Conservation (phyloP, 2,113 vertebrate genomes). For the Lepus timidus region DNA sequence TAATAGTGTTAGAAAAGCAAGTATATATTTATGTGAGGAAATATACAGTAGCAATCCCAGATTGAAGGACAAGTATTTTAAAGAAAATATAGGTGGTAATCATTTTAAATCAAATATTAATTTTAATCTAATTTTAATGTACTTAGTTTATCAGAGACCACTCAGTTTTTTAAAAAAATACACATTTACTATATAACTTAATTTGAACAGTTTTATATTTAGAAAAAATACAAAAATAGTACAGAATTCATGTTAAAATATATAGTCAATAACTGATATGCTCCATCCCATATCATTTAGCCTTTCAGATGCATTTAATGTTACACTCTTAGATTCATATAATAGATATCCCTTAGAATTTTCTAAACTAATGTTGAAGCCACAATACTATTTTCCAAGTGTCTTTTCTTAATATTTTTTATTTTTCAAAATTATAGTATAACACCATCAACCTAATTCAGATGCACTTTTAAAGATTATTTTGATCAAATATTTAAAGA, state of each 20-base stretch:
- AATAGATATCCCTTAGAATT: not conserved
- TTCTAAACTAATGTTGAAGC: not conserved
- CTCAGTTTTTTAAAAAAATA: not conserved
- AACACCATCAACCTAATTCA: not conserved
- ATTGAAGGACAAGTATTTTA: not conserved
- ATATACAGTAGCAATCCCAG: not conserved
- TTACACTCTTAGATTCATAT: not conserved
- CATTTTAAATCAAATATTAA: not conserved
- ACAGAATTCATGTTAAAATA: not conserved
- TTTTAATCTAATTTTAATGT: not conserved
- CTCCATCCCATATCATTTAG: not conserved
- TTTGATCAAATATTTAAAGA: conserved; percentile 39
- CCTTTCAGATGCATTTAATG: not conserved
- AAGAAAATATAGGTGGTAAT: not conserved
- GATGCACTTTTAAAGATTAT: not conserved
- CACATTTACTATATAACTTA: not conserved
- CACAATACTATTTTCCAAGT: not conserved
- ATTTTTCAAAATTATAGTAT: not conserved
- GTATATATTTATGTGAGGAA: not conserved
- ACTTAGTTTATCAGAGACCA: not conserved
- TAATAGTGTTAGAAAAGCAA: not conserved
- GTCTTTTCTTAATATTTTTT: not conserved
- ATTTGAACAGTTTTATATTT: not conserved
- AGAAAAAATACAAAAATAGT: not conserved
- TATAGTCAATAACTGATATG: not conserved